Evolutionary conservation across 2,888 invertebrate species (phyloP).

Genomic region (Cantharis nigra): DNA sequence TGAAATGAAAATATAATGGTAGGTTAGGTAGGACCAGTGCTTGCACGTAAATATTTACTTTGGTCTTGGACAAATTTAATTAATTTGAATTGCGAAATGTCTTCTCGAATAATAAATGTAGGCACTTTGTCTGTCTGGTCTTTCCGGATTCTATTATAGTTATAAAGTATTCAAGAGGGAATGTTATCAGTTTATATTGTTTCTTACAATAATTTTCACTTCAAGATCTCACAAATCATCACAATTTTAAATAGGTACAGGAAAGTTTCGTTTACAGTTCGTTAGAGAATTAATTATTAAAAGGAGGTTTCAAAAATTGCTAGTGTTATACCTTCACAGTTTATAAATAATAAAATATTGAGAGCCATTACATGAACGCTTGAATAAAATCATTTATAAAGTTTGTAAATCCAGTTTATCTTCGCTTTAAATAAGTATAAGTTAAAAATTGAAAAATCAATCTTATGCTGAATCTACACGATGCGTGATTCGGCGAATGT

Average conservation of each 20-base stretch:
- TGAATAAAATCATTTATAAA: not conserved
- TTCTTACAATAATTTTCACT: too few species aligned
- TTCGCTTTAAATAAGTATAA: not conserved
- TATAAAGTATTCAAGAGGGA: not conserved
- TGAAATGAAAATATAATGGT: not conserved
- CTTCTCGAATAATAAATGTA: not conserved
- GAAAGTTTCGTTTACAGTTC: too few species aligned
- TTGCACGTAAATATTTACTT: not conserved
- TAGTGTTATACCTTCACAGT: not conserved
- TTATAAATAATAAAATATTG: not conserved
- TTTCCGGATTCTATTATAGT: not conserved
- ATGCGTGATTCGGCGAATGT: too few species aligned
- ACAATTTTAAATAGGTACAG: too few species aligned
- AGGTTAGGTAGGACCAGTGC: not conserved
- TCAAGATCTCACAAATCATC: too few species aligned
- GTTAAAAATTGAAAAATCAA: not conserved
- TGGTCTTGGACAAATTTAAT: not conserved
- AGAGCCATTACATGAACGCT: not conserved
- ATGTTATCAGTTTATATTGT: too few species aligned
- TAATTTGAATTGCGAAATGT: not conserved
- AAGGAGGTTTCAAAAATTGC: not conserved
- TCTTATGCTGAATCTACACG: not conserved
- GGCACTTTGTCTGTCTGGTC: not conserved
- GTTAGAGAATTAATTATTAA: too few species aligned
- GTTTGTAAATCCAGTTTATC: not conserved